Percentiles rank a stretch among this genome's conserved stretches.
Evolutionary conservation across 2,888 invertebrate species (phyloP).

Genomic region (Torymus auratus): DNA sequence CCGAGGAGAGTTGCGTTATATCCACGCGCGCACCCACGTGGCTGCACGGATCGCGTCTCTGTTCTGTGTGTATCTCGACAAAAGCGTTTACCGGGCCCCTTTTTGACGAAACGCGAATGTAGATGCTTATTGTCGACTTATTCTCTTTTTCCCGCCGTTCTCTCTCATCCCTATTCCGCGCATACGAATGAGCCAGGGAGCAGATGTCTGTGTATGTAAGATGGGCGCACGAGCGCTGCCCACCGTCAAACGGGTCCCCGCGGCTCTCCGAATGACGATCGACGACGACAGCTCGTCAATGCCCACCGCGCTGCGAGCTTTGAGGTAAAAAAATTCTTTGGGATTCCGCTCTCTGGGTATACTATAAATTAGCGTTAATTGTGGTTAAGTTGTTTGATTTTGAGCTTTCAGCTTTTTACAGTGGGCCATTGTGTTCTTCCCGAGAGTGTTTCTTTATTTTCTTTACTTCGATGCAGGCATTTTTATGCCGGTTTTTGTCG

Average conservation of each 20-base stretch:
- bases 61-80: background rate
- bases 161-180: conserved; percentile 7
- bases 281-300: conserved; percentile 37
- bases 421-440: too few species aligned
- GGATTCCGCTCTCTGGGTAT: background rate
- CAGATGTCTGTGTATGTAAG: conserved; percentile 22
- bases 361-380: conserved; percentile 53
- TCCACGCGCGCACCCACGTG: conserved; percentile 39
- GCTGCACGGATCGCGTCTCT: conserved; percentile 1
- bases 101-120: conserved; percentile 41
- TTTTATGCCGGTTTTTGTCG: too few species aligned
- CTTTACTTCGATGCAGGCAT: too few species aligned
- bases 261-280: conserved; percentile 3
- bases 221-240: background rate
- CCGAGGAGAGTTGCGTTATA: conserved; percentile 38
- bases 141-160: background rate
- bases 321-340: conserved; percentile 13
- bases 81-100: conserved; percentile 7
- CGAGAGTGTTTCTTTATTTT: too few species aligned
- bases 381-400: conserved; percentile 35
- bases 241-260: conserved; percentile 35
- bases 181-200: conserved; percentile 52
- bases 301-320: background rate
- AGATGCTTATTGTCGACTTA: conserved; percentile 48
- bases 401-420: background rate